Conservation (phyloP, 53 echinoderm and acorn worm genomes). For the Actinopyga echinites region DNA sequence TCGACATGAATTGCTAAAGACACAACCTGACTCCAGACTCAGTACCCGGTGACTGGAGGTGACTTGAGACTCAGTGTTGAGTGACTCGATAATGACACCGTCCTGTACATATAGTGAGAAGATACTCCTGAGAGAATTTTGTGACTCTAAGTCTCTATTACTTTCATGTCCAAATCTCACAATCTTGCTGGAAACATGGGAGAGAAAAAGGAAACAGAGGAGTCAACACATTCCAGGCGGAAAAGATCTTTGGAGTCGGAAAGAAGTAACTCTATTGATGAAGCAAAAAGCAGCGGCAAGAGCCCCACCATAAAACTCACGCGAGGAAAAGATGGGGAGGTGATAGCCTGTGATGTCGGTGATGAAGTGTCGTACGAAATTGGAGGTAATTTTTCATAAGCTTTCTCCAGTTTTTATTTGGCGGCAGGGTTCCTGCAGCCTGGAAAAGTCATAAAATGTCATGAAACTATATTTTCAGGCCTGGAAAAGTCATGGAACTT, state of each 20-base stretch:
- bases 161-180: too few relatives aligned
- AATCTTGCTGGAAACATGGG: conserved; percentile 44
- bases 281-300: conserved; percentile 45
- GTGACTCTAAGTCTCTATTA: too few relatives aligned
- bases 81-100: too few relatives aligned
- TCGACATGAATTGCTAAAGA: too few relatives aligned
- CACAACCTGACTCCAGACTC: too few relatives aligned
- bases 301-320: conserved; percentile 62
- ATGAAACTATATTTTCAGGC: too few relatives aligned
- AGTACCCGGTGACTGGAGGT: too few relatives aligned
- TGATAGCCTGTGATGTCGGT: conserved; percentile 62
- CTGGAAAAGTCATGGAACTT: too few relatives aligned
- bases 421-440: background rate
- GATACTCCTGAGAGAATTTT: too few relatives aligned
- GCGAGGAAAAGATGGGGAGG: conserved; percentile 73
- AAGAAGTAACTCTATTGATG: conserved; percentile 30
- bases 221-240: conserved; percentile 15
- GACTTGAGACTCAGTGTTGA: too few relatives aligned
- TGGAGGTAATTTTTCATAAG: conserved; percentile 61
- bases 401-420: background rate
- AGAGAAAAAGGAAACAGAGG: conserved; percentile 69
- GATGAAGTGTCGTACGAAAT: conserved; percentile 73
- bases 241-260: conserved; percentile 43
- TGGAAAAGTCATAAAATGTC: too few relatives aligned
- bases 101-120: too few relatives aligned